These are phyloP conservation scores for Origma solitaria DNA, from an alignment of 2,113 vertebrate species.

Conservation along the genomic window DNA sequence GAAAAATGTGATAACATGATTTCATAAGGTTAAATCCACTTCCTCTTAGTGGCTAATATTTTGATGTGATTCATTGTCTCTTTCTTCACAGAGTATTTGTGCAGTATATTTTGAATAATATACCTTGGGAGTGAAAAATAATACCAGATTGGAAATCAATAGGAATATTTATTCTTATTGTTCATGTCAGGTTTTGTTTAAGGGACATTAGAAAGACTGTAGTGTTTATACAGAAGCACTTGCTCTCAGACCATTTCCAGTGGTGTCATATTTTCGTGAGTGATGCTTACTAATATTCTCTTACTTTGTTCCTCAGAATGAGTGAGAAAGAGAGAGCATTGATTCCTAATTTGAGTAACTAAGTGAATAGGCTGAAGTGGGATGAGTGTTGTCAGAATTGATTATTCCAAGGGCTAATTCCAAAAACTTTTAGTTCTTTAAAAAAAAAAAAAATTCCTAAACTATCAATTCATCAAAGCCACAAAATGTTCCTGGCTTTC, in stretches of 20 bases:
- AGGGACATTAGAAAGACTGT: not conserved
- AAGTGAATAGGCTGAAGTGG: not conserved
- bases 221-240: not conserved
- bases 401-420: not conserved
- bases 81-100: not conserved
- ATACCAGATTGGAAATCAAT: conserved; percentile 24
- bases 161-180: conserved; percentile 3
- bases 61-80: not conserved
- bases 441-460: not conserved
- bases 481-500: not conserved
- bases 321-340: not conserved
- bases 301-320: not conserved
- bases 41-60: not conserved
- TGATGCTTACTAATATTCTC: not conserved
- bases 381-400: not conserved
- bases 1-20: not conserved
- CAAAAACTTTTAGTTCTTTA: not conserved
- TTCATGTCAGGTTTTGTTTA: conserved; percentile 1
- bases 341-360: not conserved
- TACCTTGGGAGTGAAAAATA: not conserved
- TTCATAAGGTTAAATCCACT: not conserved
- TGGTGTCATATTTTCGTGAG: not conserved
- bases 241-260: not conserved
- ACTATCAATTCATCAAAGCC: not conserved
- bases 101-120: not conserved